These are phyloP conservation scores for Danaus chrysippus DNA, from an alignment of 2,888 invertebrate species.

Conservation along the genomic window DNA sequence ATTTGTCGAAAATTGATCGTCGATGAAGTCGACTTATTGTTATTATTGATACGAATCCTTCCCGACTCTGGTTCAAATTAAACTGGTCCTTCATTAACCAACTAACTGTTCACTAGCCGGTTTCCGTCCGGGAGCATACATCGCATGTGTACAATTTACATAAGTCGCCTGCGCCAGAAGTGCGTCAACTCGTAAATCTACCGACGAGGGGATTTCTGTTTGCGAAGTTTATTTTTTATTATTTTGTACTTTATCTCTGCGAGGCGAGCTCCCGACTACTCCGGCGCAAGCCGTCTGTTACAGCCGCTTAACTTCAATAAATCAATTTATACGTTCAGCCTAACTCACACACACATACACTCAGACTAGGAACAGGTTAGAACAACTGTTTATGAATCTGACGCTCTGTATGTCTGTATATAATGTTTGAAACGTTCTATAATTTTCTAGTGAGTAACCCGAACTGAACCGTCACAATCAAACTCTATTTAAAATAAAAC, in stretches of 20 bases:
- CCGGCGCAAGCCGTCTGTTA: conserved; percentile 63
- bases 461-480: too few species aligned
- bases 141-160: conserved; percentile 71
- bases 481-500: too few species aligned
- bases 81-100: too few species aligned
- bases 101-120: too few species aligned
- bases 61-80: neutral
- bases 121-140: conserved; percentile 33
- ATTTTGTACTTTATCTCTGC: conserved; percentile 75
- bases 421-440: conserved; percentile 9
- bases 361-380: conserved; percentile 60
- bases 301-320: conserved; percentile 76
- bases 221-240: conserved; percentile 78
- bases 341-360: conserved; percentile 58
- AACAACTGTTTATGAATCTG: conserved; percentile 38
- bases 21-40: conserved; percentile 64
- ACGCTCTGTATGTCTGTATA: too few species aligned
- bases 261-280: conserved; percentile 69
- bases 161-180: conserved; percentile 70
- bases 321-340: conserved; percentile 77
- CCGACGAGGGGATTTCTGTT: conserved; percentile 77
- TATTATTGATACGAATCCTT: conserved; percentile 40
- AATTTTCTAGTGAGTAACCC: too few species aligned
- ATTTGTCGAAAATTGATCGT: conserved; percentile 70
- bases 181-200: conserved; percentile 76